These are phyloP conservation scores for Pterocles gutturalis DNA, from an alignment of 2,113 vertebrate species.

Conservation along the genomic window DNA sequence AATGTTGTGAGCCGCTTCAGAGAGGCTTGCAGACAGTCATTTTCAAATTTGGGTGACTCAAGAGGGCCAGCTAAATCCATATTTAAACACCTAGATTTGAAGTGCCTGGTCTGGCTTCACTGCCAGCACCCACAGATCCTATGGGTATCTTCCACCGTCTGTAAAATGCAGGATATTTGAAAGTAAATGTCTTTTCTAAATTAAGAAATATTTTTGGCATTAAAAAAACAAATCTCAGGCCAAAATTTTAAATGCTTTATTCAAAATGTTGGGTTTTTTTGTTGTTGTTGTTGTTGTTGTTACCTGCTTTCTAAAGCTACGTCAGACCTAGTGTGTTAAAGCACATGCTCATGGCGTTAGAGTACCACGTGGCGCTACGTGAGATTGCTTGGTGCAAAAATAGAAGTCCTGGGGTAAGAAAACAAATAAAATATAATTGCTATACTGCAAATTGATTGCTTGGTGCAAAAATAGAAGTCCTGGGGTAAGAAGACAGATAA, in stretches of 20 bases:
- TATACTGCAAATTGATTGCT: neutral
- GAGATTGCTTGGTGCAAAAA: neutral
- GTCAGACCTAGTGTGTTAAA: neutral
- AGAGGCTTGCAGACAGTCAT: neutral
- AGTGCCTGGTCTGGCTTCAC: neutral
- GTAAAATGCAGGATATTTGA: neutral
- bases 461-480: neutral
- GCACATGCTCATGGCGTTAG: neutral
- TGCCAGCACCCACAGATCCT: conserved; percentile 20
- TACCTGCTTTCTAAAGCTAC: neutral
- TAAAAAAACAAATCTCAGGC: neutral
- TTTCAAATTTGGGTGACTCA: conserved; percentile 3
- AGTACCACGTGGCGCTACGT: neutral
- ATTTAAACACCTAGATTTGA: conserved; percentile 35
- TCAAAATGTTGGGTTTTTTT: neutral
- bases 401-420: neutral
- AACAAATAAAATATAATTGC: neutral
- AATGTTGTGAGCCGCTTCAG: neutral
- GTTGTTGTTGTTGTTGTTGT: neutral
- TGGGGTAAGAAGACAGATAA: neutral
- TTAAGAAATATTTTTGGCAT: neutral
- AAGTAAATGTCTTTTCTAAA: neutral
- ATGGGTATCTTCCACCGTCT: neutral
- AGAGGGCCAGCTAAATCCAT: conserved; percentile 12
- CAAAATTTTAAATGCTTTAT: neutral